Base-by-base conservation (phyloP, 1,140 invertebrate genomes). In the Drosophila neocordata region DNA sequence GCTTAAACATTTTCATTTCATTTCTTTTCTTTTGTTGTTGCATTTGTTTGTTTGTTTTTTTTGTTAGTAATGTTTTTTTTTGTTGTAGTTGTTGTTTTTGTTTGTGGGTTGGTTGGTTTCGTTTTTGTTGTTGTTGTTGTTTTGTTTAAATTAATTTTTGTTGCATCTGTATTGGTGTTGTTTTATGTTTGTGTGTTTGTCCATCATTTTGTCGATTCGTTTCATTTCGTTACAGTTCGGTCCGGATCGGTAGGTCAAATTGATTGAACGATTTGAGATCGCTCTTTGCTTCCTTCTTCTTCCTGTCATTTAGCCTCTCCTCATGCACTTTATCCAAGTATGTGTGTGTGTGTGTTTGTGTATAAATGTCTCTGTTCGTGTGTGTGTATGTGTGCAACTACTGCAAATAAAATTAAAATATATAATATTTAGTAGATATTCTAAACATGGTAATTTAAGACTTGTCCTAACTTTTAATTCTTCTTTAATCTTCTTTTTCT, bases 51-150 rank as follows among this genome's bases (percentile, higher is more conserved):
- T 64, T 63, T 58, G 24, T 69, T 67, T 27, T 34, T 51, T 63
- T 48, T 65, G 15, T 57, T 38, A 37, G 35, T 11, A 37, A 57
- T 24, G 57, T 62, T 58, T 58, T 70, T 34, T 65, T 71, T 65
- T 69, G 9, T 37, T 24, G 22, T 24, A 24, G 22, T 44, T 44
- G 5, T 48, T 20, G 41, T 48, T 48, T 13, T 18, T 48, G 15
- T 48, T 84, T 82, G 80, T 83, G 75, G 75, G 74, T 83, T 85
- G 73, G 83, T 88, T 88, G 83, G 56, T 87, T 70, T 80, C 64
- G 65, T 77, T 83, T 68, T 15, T 34, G 62, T 34, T 24, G 52
- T 77, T 69, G 34, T 58, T 61, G 20, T 44, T 65, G 44, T 24
- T 15, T 56, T 71, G 44, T 65, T 70, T 74, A 34, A 61, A 51